phyloP scores from a whole-genome alignment of 37 sponge, comb jelly and placozoan genomes.

The Crambe crambe region DNA sequence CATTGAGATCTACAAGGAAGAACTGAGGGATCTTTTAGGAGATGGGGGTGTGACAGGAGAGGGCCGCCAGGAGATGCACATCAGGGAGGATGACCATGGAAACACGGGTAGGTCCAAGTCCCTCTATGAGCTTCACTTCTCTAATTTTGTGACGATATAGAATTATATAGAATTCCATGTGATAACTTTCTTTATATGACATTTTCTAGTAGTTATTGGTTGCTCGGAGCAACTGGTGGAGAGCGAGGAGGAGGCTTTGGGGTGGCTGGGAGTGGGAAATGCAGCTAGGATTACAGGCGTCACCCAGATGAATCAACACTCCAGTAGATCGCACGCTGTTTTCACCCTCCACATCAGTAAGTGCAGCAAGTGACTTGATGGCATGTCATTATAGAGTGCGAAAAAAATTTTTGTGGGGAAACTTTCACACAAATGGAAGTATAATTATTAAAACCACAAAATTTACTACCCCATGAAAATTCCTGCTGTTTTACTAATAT shows the following conservation, averaged over 20 bases:
- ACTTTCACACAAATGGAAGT: no score
- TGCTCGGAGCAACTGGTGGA: constrained; percentile 30
- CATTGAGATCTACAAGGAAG: constrained; percentile 98
- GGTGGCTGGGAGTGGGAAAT: constrained; percentile 68
- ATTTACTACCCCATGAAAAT: neutral
- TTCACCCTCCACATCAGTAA: constrained; percentile 75
- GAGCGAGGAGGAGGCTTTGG: constrained; percentile 51
- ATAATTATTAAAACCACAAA: no score
- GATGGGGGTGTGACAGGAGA: neutral
- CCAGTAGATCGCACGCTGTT: constrained; percentile 84
- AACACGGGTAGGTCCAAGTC: constrained; percentile 74
- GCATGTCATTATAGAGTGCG: no score
- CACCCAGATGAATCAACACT: constrained; percentile 83
- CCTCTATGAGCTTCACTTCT: no score
- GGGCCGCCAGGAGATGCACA: constrained; percentile 28
- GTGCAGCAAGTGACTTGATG: neutral
- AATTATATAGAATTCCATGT: no score
- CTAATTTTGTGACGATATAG: no score
- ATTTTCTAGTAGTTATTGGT: constrained; percentile 20
- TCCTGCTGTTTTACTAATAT: neutral
- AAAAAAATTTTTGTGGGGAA: no score
- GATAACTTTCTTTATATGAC: no score
- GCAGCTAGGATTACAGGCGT: constrained; percentile 63
- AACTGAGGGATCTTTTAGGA: constrained; percentile 83
- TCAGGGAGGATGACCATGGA: constrained; percentile 80